Base-by-base conservation (phyloP, 2,888 invertebrate genomes). In the Heliconius charithonia region DNA sequence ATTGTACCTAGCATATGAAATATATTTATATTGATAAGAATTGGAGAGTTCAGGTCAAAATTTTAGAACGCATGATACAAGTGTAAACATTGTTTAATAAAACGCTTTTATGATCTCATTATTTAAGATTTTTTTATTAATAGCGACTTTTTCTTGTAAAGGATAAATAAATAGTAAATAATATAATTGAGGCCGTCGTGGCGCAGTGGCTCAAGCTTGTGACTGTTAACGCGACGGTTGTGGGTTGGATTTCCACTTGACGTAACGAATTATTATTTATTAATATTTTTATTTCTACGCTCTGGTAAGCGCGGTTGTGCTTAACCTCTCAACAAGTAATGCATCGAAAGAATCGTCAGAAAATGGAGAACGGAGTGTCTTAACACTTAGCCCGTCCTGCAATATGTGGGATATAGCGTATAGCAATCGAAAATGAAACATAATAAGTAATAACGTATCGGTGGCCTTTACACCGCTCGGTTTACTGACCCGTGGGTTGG, bases 401-500 rank as follows among this genome's bases (percentile, higher is more conserved):
- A 16, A 45, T 16, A 45, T 16, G 16, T 16, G 16, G 45, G 45
- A 16, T 45, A 16, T 16, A 45, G 45, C 45, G 13, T 45, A 16
- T 16, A 22, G 9, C 22, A 13, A 45, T 3, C 45, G 4, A 82
- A 81, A 82, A 83, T 83, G 76, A 82, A 81, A 84, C 82, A 82
- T 82, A 78, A 82, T 83, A 83, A 83, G 81, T 82, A 78, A 82
- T 83, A 83, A 83, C 81, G 79, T 81, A 83, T 83, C 83, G 79
- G 71, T 82, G 84, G 83, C 85, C 83, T 83, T 83, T 85, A 81
- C 80, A 82, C 74, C 80, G 84, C 85, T 86, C 87, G 91, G 89
- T 89, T 91, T 84, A 91, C 88, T 93, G 89, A 93, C 92, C 92
- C 82, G 80, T 76, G 84, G 91, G 89, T 92, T 89, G 79, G 80